Percentiles rank a stretch among this genome's conserved stretches.
Evolutionary conservation across 2,888 invertebrate species (phyloP).

Genomic region (Dermolepida albohirtum): DNA sequence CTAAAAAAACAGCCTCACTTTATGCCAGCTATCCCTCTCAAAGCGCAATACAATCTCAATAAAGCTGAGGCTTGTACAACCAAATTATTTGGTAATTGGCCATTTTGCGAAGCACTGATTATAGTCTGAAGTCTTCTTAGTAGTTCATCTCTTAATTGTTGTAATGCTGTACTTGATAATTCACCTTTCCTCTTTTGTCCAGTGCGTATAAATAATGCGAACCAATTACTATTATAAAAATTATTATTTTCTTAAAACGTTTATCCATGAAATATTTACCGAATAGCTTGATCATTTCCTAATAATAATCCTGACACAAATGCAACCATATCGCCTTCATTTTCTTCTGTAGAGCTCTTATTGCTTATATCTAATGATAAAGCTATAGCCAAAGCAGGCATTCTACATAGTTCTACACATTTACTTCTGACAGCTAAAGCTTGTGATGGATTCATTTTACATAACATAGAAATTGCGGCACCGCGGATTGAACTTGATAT

Average conservation of each 20-base stretch:
- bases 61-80: conserved; percentile 92
- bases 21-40: conserved; percentile 91
- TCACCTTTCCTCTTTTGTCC: conserved; percentile 88
- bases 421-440: conserved; percentile 86
- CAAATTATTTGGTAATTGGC: conserved; percentile 72
- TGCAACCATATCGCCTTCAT: conserved; percentile 64
- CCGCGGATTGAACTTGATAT: conserved; percentile 80
- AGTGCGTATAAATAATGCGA: conserved; percentile 89
- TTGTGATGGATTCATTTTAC: conserved; percentile 90
- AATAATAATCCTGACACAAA: conserved; percentile 84
- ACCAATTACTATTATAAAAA: conserved; percentile 78
- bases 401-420: conserved; percentile 88
- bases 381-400: conserved; percentile 89
- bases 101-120: conserved; percentile 72
- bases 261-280: conserved; percentile 52
- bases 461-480: conserved; percentile 82
- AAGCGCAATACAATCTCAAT: conserved; percentile 89
- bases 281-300: conserved; percentile 88
- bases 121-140: conserved; percentile 76
- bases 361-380: conserved; percentile 77
- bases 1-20: conserved; percentile 71
- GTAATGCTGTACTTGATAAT: conserved; percentile 74
- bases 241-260: not conserved
- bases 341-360: conserved; percentile 51
- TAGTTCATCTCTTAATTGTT: conserved; percentile 80